A percentile compares a stretch with the other conserved stretches of the same genome.
These are phyloP conservation scores for Drosophila miranda DNA, from an alignment of 1,140 invertebrate genomes.

Conservation along the genomic window DNA sequence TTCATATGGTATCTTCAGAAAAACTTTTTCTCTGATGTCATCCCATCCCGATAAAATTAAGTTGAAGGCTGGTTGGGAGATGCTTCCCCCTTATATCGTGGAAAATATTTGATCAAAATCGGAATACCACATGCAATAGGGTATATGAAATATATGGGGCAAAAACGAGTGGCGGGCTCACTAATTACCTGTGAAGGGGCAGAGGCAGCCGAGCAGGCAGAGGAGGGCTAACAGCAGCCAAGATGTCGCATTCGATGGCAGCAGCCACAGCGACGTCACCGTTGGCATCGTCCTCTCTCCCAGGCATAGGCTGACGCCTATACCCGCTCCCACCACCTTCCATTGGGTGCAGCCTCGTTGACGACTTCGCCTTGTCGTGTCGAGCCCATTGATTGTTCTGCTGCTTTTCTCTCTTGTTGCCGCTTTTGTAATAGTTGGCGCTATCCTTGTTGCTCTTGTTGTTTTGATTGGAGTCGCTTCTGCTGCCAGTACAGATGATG, in stretches of 20 bases:
- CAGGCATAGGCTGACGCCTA: conserved; percentile 7
- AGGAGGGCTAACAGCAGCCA: conserved; percentile 56
- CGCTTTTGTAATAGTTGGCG: conserved; percentile 11
- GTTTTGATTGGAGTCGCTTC: conserved; percentile 14
- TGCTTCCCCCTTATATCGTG: too few relatives aligned
- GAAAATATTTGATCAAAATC: too few relatives aligned
- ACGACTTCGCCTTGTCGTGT: conserved; percentile 51
- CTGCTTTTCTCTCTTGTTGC: neutral
- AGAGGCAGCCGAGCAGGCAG: conserved; percentile 66
- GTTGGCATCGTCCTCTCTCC: conserved; percentile 37
- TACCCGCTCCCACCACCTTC: conserved; percentile 11
- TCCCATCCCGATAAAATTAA: too few relatives aligned
- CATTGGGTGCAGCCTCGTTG: conserved; percentile 29
- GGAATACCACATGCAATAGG: too few relatives aligned
- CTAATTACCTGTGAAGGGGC: conserved; percentile 71
- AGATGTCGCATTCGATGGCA: conserved; percentile 48
- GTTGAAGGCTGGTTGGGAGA: too few relatives aligned
- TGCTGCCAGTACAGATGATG: conserved; percentile 15
- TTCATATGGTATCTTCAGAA: too few relatives aligned
- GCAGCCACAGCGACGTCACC: conserved; percentile 51
- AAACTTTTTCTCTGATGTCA: too few relatives aligned
- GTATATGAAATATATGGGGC: conserved; percentile 1
- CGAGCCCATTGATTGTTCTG: conserved; percentile 49
- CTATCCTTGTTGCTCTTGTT: conserved; percentile 17
- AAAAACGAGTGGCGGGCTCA: neutral